A percentile compares a stretch with the other conserved stretches of the same genome.
phyloP scores from a whole-genome alignment of 1,140 invertebrate species.

The Heliconius eleuchia region DNA sequence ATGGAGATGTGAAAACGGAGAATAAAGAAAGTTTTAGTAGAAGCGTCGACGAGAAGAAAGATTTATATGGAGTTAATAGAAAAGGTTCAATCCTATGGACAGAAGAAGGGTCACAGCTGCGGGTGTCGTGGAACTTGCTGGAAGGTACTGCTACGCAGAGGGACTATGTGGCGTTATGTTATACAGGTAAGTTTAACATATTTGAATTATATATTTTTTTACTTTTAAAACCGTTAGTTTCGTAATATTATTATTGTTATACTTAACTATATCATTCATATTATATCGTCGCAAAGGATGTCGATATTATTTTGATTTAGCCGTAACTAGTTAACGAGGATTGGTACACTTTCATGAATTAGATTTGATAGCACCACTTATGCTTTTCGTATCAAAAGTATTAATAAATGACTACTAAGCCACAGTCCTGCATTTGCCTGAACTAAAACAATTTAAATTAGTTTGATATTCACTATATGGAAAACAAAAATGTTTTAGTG shows the following conservation, averaged over 20 bases:
- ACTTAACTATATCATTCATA: no score
- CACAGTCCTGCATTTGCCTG: neutral
- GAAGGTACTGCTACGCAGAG: slow-evolving; percentile 52
- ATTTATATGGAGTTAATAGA: slow-evolving; percentile 34
- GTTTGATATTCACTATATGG: neutral
- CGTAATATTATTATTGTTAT: no score
- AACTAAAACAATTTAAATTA: slow-evolving; percentile 2
- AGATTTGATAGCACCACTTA: no score
- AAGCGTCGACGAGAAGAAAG: slow-evolving; percentile 47
- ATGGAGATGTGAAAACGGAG: slow-evolving; percentile 55
- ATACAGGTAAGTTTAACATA: slow-evolving; percentile 53
- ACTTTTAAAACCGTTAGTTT: no score
- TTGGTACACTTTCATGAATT: no score
- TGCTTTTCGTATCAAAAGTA: no score
- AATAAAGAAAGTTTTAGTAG: slow-evolving; percentile 49
- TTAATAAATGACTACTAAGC: neutral
- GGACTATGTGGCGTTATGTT: slow-evolving; percentile 70
- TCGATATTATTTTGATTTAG: neutral
- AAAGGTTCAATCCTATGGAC: slow-evolving; percentile 55
- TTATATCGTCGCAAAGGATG: no score
- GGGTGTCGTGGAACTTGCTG: slow-evolving; percentile 59
- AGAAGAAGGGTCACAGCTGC: slow-evolving; percentile 44
- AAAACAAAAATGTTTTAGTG: neutral
- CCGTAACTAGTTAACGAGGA: neutral
- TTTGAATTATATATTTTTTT: neutral